Conservation (phyloP, 2,113 vertebrate genomes). For the Gulo gulo region DNA sequence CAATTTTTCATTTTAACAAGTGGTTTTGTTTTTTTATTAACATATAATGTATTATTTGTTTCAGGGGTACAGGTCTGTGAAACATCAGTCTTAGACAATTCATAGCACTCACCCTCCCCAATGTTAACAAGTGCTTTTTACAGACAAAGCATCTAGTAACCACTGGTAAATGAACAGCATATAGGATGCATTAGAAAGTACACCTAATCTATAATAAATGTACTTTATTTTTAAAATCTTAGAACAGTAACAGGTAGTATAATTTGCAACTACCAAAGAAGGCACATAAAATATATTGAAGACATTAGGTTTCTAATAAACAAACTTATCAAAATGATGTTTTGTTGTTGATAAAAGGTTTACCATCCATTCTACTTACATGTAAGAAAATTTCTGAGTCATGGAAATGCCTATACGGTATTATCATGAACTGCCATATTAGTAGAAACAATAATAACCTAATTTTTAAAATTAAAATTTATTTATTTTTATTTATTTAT, state of each 20-base stretch:
- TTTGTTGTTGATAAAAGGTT: background rate
- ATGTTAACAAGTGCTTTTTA: conserved; percentile 25
- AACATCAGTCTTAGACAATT: too few species aligned
- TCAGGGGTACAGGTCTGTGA: too few species aligned
- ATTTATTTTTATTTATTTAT: background rate
- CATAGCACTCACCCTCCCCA: too few species aligned
- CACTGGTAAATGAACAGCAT: background rate
- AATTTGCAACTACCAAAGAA: conserved; percentile 1
- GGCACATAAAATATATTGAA: background rate
- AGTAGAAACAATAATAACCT: conserved; percentile 16
- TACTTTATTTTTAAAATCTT: conserved; percentile 11
- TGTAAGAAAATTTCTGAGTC: background rate
- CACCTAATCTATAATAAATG: background rate
- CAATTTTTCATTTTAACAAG: conserved; percentile 23
- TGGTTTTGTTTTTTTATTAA: background rate
- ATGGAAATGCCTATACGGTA: conserved; percentile 11
- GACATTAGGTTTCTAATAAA: background rate
- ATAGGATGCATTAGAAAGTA: background rate
- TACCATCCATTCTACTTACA: background rate
- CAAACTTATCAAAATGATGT: background rate
- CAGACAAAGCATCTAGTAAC: background rate
- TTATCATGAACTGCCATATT: background rate
- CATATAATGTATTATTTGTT: too few species aligned
- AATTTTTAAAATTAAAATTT: conserved; percentile 28
- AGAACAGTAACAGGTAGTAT: background rate